Evolutionary conservation across 2,113 vertebrate species (phyloP), one percentile per base, ranked within the genome.

Genomic region (Pseudopipra pipra): DNA sequence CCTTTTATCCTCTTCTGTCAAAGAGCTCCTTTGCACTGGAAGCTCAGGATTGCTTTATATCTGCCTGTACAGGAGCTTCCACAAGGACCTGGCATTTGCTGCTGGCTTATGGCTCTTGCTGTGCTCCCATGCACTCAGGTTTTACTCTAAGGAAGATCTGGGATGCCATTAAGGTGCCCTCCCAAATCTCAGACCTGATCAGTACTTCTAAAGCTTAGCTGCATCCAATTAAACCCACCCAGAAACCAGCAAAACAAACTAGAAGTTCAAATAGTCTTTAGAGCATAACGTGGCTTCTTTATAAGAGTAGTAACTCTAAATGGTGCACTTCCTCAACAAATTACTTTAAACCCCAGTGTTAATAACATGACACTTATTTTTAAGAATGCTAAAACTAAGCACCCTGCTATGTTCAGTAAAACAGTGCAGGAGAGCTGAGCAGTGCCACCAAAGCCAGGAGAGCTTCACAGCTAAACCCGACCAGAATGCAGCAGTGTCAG

Each of bases 211-310:
- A 83, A 80, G 14, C 58, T 80, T 56, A 70, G 27, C 16, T 76
- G 31, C 15, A 46, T 24, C 5, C 22, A 41, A 30, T 41, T n/a
- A 83, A 88, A 72, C 30, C 35, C 35, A 43, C 44, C 35, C 43
- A 43, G 35, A 76, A 68, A 68, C 14, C n/a, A 71, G 51, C 41
- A 63, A 66, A 66, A 27, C 23, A 84, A 93, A 79, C 54, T 24
- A 47, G 83, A 93, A 31, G 31, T 20, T 72, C 3, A 0, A 2
- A 0, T 11, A 4, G 1, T n/a, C 46, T 76, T 82, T 23, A 58
- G 22, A 63, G 14, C 6, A 23, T 3, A 79, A 71, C 0, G 0
- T 17, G 46, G 22, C 43, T 70, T 56, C 71, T 75, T 93, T 46
- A 15, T 14, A 75, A 87, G 33, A 68, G 24, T 49, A 66, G 21